Conservation (phyloP, 2,888 invertebrate species). For the Sminthurinus aureus region DNA sequence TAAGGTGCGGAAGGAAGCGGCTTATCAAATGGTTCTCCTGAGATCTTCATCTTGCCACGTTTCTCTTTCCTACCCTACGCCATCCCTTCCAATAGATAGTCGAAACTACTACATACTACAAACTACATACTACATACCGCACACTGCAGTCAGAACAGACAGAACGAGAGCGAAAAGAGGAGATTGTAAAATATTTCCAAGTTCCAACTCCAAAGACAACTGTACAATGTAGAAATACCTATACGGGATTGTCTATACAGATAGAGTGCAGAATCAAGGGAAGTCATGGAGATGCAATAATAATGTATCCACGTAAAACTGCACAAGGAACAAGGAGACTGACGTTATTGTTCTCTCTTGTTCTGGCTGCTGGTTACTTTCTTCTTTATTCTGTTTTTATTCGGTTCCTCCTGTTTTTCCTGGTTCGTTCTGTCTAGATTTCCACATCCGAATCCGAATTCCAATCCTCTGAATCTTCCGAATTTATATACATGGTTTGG, state of each 20-base stretch:
- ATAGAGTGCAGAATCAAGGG: not conserved
- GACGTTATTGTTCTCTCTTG: not conserved
- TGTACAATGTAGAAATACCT: too few species aligned
- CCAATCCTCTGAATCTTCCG: too few species aligned
- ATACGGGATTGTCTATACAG: too few species aligned
- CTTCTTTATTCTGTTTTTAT: not conserved
- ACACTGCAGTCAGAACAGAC: too few species aligned
- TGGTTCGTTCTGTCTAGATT: too few species aligned
- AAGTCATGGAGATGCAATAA: too few species aligned
- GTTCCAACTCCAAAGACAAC: not conserved
- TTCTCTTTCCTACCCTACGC: conserved; percentile 20
- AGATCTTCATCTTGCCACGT: conserved; percentile 34
- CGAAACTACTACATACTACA: not conserved
- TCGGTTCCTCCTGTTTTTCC: too few species aligned
- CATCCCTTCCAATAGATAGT: not conserved
- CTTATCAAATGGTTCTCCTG: conserved; percentile 39
- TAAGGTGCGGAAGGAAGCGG: conserved; percentile 18
- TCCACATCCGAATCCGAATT: too few species aligned
- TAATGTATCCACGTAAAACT: too few species aligned
- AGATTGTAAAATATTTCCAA: not conserved
- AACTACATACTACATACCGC: too few species aligned
- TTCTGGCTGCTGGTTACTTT: not conserved
- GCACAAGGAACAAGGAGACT: not conserved
- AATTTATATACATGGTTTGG: too few species aligned
- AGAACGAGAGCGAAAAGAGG: too few species aligned